Evolutionary conservation across 2,113 vertebrate species (phyloP), one percentile per base, ranked within the genome.

Genomic region (Mus spicilegus): DNA sequence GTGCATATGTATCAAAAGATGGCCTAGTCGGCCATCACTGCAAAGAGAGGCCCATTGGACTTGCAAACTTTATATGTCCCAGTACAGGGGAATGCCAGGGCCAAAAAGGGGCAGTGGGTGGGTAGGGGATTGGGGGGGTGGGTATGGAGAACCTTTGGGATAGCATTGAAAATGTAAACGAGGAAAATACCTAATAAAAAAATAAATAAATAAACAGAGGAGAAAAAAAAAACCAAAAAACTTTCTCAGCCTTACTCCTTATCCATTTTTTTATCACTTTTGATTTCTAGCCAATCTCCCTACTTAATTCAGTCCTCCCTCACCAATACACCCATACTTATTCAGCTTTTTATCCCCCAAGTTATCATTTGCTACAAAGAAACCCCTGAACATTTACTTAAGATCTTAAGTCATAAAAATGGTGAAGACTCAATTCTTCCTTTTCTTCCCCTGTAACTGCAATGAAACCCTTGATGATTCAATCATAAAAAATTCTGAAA

Each of bases 401-500:
- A 94, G 2, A 63, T 33, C 14, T 96, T 19, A 22, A 61, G 51
- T 19, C n/a, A 73, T n/a, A 49, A 61, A 80, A 73, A 70, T 56
- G 7, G 42, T 54, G 30, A 70, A 84, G 42, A 69, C 9, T 69
- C 51, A 91, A 19, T 76, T 92, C 91, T 77, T 20, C n/a, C 12
- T 76, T 72, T 72, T 54, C 26, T 3, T 95, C 12, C 13, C 24
- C 22, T 84, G 22, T 69, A 80, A 56, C 46, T 39, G 30, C 22
- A 75, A 26, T 13, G 39, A 87, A 88, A 69, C 2, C 3, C 49
- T 46, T 8, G 30, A 85, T n/a, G 56, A 93, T 39, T 72, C 58
- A 92, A 65, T 90, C 17, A 58, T 39, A 80, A 76, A 84, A 24
- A 76, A 33, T 70, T 73, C 39, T n/a, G 42, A 95, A 86, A 87